These are phyloP conservation scores for Podiceps cristatus DNA, from an alignment of 2,113 vertebrate genomes.

Conservation along the genomic window DNA sequence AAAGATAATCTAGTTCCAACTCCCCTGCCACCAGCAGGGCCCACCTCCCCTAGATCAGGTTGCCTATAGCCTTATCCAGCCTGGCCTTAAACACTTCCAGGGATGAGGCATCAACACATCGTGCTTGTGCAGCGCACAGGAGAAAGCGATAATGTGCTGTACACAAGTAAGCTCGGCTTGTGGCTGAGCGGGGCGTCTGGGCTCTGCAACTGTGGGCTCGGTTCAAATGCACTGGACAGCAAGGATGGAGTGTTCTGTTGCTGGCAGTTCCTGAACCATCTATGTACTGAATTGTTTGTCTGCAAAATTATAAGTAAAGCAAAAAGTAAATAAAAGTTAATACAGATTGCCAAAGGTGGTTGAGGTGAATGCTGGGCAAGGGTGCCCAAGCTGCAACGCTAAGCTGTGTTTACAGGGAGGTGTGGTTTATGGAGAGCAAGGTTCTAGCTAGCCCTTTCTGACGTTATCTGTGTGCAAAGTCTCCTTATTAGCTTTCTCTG, in stretches of 20 bases:
- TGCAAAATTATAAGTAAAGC: background rate
- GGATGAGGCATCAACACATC: too few relatives aligned
- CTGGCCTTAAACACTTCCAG: too few relatives aligned
- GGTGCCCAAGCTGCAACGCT: fast-evolving
- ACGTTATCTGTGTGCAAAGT: background rate
- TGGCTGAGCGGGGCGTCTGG: too few relatives aligned
- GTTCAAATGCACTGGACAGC: background rate
- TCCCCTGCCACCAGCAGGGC: too few relatives aligned
- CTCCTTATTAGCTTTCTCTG: background rate
- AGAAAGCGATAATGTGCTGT: background rate
- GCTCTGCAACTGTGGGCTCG: fast-evolving
- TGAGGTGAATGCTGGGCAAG: background rate
- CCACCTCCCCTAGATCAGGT: too few relatives aligned
- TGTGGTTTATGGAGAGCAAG: background rate
- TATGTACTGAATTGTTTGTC: fast-evolving
- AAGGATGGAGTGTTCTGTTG: background rate
- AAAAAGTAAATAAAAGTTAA: background rate
- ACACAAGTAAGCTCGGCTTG: background rate
- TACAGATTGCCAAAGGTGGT: background rate
- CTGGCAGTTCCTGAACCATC: background rate
- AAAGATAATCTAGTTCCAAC: too few relatives aligned
- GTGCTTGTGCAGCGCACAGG: fast-evolving
- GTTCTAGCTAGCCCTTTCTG: background rate
- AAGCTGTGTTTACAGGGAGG: background rate
- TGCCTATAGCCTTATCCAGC: too few relatives aligned